Evolutionary conservation across 2,888 invertebrate genomes (phyloP), one percentile per base, ranked within the genome.

Genomic region (Stomorhina lunata): DNA sequence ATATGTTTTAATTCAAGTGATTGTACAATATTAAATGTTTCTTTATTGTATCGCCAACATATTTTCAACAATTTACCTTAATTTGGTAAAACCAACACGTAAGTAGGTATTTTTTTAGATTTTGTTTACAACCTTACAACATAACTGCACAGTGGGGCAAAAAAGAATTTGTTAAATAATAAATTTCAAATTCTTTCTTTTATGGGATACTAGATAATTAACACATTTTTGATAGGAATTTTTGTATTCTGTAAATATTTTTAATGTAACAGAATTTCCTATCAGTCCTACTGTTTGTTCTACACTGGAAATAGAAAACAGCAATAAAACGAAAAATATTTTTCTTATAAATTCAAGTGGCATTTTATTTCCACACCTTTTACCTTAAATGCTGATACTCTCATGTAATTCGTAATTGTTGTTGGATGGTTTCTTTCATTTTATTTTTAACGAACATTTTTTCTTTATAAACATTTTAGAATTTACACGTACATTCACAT

Each of bases 311-410:
- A 61, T 15, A 40, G 15, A 27, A 10, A 25, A 53, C 9, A 55
- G 27, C 2, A 40, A 12, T n/a, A 0, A 15, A 43, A 25, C 32
- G 2, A 9, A 72, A 32, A 48, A 57, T 25, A 65, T 57, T 55
- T 29, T 78, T 73, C 69, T 57, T 59, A 71, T 43, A 48, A 78
- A 78, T 75, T 78, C 69, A 79, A 75, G 78, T 79, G 71, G 78
- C 78, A 82, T 79, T 79, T 71, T 75, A 61, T 69, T 75, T 79
- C 65, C 27, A 79, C 75, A 77, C 69, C 78, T 82, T 75, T 82
- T 61, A 65, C 40, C 71, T 69, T 63, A 69, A 73, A 75, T 40
- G 45, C 53, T 65, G 55, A 48, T 63, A 32, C 37, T 40, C 32
- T 37, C 48, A 66, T 27, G 66, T n/a, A n/a, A n/a, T n/a, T n/a